phyloP scores from a whole-genome alignment of 2,888 invertebrate genomes.

The Euphydryas editha region DNA sequence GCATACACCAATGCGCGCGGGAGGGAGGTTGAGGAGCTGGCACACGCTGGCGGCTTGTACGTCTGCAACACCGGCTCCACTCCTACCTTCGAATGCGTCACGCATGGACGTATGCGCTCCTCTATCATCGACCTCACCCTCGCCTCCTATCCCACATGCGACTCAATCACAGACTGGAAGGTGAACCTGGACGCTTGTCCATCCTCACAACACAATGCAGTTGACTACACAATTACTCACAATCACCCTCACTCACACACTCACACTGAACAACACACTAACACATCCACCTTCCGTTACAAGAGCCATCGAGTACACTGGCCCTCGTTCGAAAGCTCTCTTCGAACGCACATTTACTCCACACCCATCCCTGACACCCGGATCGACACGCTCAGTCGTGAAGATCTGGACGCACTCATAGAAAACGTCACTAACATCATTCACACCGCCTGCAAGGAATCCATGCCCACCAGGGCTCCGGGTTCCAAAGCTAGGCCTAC shows the following conservation, averaged over 20 bases:
- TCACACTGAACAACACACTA: neutral
- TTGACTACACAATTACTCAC: neutral
- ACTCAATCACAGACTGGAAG: constrained; percentile 24
- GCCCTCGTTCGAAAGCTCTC: neutral
- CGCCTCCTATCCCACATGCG: neutral
- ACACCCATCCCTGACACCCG: neutral
- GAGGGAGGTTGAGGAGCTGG: constrained; percentile 13
- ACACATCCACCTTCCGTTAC: neutral
- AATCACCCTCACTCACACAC: neutral
- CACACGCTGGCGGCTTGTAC: constrained; percentile 10
- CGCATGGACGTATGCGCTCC: constrained; percentile 16
- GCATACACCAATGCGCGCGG: constrained; percentile 20
- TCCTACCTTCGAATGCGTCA: constrained; percentile 40
- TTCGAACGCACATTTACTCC: neutral
- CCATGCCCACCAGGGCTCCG: neutral
- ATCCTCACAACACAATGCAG: neutral
- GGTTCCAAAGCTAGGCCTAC: neutral
- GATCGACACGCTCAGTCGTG: neutral
- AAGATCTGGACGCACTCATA: neutral
- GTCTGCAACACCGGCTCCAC: constrained; percentile 31
- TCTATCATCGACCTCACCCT: constrained; percentile 36
- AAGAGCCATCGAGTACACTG: neutral
- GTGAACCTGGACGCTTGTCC: constrained; percentile 17
- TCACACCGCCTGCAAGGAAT: neutral
- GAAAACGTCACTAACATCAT: neutral